Conservation (phyloP, 2,888 invertebrate genomes). For the Congeria kusceri region DNA sequence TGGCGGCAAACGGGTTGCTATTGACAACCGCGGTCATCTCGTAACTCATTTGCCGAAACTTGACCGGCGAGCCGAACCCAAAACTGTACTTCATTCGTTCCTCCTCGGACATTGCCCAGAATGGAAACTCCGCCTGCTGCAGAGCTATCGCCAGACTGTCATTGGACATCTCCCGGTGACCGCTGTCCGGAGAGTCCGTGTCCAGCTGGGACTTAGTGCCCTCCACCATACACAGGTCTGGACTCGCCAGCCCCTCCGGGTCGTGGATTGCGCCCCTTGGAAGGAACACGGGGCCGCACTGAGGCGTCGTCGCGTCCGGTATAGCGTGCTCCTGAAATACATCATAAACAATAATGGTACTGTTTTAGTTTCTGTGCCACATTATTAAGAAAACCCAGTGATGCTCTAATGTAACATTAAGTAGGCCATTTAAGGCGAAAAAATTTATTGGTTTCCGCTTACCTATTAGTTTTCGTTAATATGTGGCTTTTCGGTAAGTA, state of each 20-base stretch:
- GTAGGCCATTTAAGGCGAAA: too few species aligned
- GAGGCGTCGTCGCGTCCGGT: constrained; percentile 81
- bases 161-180: constrained; percentile 84
- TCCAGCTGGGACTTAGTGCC: constrained; percentile 77
- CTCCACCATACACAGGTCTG: constrained; percentile 60
- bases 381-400: too few species aligned
- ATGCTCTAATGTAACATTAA: too few species aligned
- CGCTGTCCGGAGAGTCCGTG: constrained; percentile 84
- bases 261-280: constrained; percentile 69
- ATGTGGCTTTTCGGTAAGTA: too few species aligned
- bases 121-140: constrained; percentile 67
- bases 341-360: too few species aligned
- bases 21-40: constrained; percentile 68
- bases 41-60: constrained; percentile 58
- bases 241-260: constrained; percentile 35
- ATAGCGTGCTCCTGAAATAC: constrained; percentile 74
- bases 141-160: constrained; percentile 75
- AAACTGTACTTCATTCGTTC: constrained; percentile 64
- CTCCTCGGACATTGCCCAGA: constrained; percentile 68
- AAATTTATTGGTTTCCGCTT: too few species aligned
- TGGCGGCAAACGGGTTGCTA: constrained; percentile 72
- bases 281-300: constrained; percentile 78
- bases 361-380: too few species aligned
- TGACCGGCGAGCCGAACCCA: constrained; percentile 59
- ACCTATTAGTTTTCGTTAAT: too few species aligned